Conservation (phyloP, 2,888 invertebrate species). For the Tenodera sinensis region DNA sequence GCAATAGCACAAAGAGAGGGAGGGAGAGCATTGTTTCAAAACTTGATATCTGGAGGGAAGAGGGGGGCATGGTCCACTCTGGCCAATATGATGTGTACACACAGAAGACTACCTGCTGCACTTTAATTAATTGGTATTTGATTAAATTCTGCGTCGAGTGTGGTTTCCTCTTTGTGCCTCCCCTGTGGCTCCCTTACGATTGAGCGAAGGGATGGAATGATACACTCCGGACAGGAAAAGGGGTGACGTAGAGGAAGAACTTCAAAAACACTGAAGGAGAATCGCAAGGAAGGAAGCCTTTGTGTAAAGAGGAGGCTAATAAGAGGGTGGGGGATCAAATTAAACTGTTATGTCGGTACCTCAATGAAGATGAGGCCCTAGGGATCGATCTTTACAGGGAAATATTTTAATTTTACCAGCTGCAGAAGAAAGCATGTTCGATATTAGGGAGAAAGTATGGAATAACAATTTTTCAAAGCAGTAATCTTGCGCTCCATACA, state of each 20-base stretch:
- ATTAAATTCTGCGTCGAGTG: slow-evolving; percentile 18
- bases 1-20: too few species aligned
- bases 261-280: not conserved
- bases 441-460: not conserved
- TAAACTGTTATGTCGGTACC: slow-evolving; percentile 2
- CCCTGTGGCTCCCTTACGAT: not conserved
- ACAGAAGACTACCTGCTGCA: not conserved
- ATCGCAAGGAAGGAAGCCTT: not conserved
- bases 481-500: not conserved
- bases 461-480: slow-evolving; percentile 7
- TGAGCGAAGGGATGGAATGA: not conserved
- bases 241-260: not conserved
- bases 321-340: not conserved
- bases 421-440: not conserved
- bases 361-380: slow-evolving; percentile 2
- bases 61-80: not conserved
- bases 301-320: slow-evolving; percentile 5
- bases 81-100: not conserved
- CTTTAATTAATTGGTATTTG: slow-evolving; percentile 24
- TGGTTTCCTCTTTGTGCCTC: slow-evolving; percentile 20
- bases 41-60: not conserved
- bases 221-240: not conserved
- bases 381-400: not conserved
- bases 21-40: not conserved
- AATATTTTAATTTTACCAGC: slow-evolving; percentile 8